Evolutionary conservation across 2,888 invertebrate species (phyloP).

Genomic region (Bhutanitis thaidina): DNA sequence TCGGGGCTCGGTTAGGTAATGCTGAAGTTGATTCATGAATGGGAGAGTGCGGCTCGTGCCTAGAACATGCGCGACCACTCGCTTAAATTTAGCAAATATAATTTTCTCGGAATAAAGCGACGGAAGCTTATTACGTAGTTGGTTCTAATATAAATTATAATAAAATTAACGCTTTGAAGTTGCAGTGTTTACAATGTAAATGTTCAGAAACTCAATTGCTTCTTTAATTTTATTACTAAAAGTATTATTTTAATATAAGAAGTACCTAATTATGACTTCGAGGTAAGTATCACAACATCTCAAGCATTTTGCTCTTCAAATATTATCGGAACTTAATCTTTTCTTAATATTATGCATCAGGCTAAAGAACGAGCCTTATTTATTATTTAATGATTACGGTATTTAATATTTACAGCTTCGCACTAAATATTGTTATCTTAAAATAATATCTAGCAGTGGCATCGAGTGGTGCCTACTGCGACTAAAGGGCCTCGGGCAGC

Average conservation of each 20-base stretch:
- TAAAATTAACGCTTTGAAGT: constrained; percentile 11
- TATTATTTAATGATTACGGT: constrained; percentile 5
- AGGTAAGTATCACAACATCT: too few relatives aligned
- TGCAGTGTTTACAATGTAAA: background rate
- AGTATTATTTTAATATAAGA: too few relatives aligned
- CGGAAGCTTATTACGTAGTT: constrained; percentile 50
- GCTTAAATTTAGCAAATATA: constrained; percentile 70
- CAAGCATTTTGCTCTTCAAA: too few relatives aligned
- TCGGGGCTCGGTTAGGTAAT: constrained; percentile 68
- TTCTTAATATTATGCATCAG: too few relatives aligned
- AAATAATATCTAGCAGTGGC: constrained; percentile 48
- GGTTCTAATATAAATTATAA: constrained; percentile 9
- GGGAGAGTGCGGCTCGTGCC: constrained; percentile 55
- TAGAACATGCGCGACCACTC: constrained; percentile 43
- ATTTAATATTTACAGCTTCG: constrained; percentile 22
- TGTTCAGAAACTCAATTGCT: background rate
- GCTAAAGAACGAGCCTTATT: background rate
- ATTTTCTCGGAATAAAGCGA: constrained; percentile 64
- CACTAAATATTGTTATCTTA: constrained; percentile 28
- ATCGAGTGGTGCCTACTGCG: constrained; percentile 45
- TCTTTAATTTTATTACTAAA: too few relatives aligned
- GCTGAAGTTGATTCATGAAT: constrained; percentile 79
- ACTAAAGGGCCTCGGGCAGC: constrained; percentile 45
- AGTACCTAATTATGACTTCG: too few relatives aligned
- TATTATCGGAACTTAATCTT: too few relatives aligned